Evolutionary conservation across 2,113 vertebrate genomes (phyloP), one percentile per base, ranked within the genome.

Genomic region (Setophaga kirtlandii): DNA sequence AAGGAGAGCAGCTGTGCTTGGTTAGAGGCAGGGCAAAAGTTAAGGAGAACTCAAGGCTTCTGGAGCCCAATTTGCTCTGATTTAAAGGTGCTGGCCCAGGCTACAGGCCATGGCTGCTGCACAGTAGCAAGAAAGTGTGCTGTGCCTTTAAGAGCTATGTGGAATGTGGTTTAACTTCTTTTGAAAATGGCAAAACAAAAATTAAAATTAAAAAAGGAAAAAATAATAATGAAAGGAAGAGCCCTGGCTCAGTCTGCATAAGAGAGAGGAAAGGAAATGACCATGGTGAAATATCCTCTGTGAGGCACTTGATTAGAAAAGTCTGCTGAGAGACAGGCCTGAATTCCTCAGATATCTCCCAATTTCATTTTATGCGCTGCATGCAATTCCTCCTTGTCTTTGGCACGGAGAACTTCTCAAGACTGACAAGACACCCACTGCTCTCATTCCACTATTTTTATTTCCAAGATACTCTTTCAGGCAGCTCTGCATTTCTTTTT

Each of bases 381-480:
- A 83, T 95, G 96, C 93, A 96, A 94, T 97, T 96, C 94, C 84
- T 94, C 95, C 83, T 96, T 74, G 46, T 95, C 94, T 96, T 97
- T 97, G 97, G 97, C 97, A 37, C 42, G 2, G 69, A 94, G 63
- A 89, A 87, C 85, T 89, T 91, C 98, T 97, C 21, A 22, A 94
- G 97, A 93, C 97, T 95, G 91, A 96, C 94, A 94, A 95, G 96
- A 97, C 96, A 97, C 96, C 96, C 95, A 90, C 97, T 93, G 93
- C 90, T 97, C 97, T 96, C 87, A 90, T 96, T 97, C 96, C 91
- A 95, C 97, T 97, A 97, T 96, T 98, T 98, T 98, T 98, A 97
- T 98, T 97, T 97, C 95, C 97, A 94, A 97, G 95, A 96, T 95
- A 91, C 83, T 97, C 97, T 98, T 97, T 97, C 96, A 93, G 93